These are phyloP conservation scores for Propithecus perrieri DNA, from an alignment of 2,797 vertebrate species.

Conservation along the genomic window DNA sequence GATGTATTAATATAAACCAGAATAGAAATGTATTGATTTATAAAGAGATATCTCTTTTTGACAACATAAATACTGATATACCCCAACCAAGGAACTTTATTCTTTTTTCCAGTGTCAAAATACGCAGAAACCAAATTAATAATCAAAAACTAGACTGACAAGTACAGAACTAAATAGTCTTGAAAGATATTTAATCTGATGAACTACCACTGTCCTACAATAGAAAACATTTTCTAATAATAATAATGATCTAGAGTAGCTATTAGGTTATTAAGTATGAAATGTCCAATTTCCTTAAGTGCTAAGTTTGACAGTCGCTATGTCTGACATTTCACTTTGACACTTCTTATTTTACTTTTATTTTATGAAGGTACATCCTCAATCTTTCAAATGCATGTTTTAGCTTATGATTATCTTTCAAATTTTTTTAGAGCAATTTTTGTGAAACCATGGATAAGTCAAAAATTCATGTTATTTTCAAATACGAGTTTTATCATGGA, in stretches of 20 bases:
- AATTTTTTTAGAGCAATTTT: no score
- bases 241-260: background rate
- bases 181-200: slow-evolving; percentile 25
- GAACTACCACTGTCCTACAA: background rate
- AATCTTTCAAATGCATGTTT: no score
- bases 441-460: no score
- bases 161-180: background rate
- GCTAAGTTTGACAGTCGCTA: no score
- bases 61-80: slow-evolving; percentile 23
- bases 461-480: no score
- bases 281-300: no score
- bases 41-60: slow-evolving; percentile 1
- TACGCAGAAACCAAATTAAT: slow-evolving; percentile 23
- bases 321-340: no score
- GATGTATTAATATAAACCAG: background rate
- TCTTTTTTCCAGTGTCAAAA: background rate
- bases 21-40: background rate
- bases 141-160: background rate
- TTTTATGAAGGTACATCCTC: no score
- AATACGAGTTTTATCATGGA: no score
- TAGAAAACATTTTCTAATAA: background rate
- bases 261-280: no score
- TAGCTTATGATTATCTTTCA: no score
- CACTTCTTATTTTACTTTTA: no score
- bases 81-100: background rate